Percentiles rank a stretch among this genome's conserved stretches.
Evolutionary conservation across 2,888 invertebrate species (phyloP).

Genomic region (Cynaeus angustus): DNA sequence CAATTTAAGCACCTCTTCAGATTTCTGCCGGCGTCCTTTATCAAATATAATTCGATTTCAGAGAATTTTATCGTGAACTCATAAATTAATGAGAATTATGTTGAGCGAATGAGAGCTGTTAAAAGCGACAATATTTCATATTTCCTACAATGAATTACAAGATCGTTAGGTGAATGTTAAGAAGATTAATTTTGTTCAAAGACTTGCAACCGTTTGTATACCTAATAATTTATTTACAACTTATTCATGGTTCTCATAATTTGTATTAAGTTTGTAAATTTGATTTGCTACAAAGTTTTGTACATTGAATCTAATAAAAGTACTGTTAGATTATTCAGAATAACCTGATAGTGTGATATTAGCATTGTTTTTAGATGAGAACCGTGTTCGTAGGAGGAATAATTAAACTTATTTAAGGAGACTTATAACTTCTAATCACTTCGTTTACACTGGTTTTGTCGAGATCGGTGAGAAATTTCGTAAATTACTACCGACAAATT

Average conservation of each 20-base stretch:
- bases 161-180: constrained; percentile 4
- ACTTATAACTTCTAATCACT: constrained; percentile 28
- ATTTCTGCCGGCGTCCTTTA: neutral
- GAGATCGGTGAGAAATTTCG: constrained; percentile 6
- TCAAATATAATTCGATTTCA: constrained; percentile 5
- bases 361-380: neutral
- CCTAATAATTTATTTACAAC: constrained; percentile 12
- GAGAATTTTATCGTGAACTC: constrained; percentile 9
- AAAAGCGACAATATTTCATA: constrained; percentile 13
- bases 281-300: neutral
- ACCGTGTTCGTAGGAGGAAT: neutral
- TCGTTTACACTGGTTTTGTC: constrained; percentile 16
- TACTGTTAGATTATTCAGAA: neutral
- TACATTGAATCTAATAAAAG: neutral
- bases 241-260: constrained; percentile 9
- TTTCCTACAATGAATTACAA: constrained; percentile 22
- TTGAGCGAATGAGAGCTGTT: constrained; percentile 2
- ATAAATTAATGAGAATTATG: constrained; percentile 25
- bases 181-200: constrained; percentile 17
- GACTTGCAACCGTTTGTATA: constrained; percentile 4
- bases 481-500: too few species aligned
- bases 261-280: neutral
- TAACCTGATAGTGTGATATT: neutral
- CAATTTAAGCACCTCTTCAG: neutral
- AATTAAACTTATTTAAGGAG: constrained; percentile 23